A percentile compares a stretch with the other conserved stretches of the same genome.
These are phyloP conservation scores for Drosophila demipolita DNA, from an alignment of 2,888 invertebrate species.

Conservation along the genomic window DNA sequence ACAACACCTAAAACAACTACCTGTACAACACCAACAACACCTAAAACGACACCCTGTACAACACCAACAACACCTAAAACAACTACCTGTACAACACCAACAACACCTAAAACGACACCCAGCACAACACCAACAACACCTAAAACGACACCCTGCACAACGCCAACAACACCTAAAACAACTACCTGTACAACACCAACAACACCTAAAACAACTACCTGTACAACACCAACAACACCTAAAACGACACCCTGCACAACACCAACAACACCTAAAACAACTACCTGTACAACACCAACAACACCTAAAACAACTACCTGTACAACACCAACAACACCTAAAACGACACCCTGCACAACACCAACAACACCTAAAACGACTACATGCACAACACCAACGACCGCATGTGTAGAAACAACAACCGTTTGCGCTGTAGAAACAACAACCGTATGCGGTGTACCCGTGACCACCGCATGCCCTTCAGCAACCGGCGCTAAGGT, in stretches of 20 bases:
- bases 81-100: conserved; percentile 18
- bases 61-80: conserved; percentile 15
- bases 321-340: background rate
- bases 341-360: conserved; percentile 21
- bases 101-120: conserved; percentile 1
- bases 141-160: conserved; percentile 1
- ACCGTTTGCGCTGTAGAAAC: background rate
- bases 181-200: conserved; percentile 1
- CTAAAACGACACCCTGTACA: conserved; percentile 16
- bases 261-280: too few species aligned
- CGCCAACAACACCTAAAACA: background rate
- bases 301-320: conserved; percentile 9
- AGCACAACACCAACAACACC: background rate
- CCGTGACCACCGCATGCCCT: conserved; percentile 3
- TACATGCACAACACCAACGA: background rate
- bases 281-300: too few species aligned
- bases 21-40: conserved; percentile 14
- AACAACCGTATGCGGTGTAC: conserved; percentile 2
- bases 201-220: too few species aligned
- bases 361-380: conserved; percentile 1
- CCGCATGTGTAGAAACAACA: background rate
- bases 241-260: too few species aligned
- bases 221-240: too few species aligned
- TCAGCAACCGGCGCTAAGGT: conserved; percentile 7
- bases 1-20: conserved; percentile 13